A percentile compares a stretch with the other conserved stretches of the same genome.
These are phyloP conservation scores for Mamestra brassicae DNA, from an alignment of 2,888 invertebrate genomes.

Conservation along the genomic window DNA sequence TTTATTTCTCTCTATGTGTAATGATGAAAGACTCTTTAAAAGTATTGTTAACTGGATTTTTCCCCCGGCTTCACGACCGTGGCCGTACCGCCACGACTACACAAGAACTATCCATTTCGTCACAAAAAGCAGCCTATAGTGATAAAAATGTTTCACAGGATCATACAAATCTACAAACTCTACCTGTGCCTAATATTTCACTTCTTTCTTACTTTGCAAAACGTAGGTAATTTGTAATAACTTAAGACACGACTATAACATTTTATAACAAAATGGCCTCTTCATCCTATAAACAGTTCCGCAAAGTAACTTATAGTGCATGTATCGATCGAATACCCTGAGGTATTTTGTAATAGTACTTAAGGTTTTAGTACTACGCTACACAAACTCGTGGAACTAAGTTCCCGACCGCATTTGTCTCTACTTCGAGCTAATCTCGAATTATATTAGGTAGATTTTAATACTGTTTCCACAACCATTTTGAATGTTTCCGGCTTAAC, in stretches of 20 bases:
- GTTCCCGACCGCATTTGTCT: constrained; percentile 47
- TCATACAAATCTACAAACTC: background rate
- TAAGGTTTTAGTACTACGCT: constrained; percentile 42
- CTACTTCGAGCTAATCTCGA: constrained; percentile 43
- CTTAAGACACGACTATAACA: constrained; percentile 2
- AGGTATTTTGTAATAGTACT: constrained; percentile 55
- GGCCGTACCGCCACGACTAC: too few species aligned
- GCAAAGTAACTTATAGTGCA: constrained; percentile 11
- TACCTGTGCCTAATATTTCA: too few species aligned
- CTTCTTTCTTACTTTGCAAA: background rate
- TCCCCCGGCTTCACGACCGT: background rate
- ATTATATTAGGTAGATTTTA: constrained; percentile 42
- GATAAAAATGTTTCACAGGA: too few species aligned
- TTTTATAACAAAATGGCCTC: constrained; percentile 4
- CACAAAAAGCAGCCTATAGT: too few species aligned
- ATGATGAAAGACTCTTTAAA: background rate
- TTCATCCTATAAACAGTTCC: constrained; percentile 10
- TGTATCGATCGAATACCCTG: constrained; percentile 23
- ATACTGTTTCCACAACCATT: constrained; percentile 19
- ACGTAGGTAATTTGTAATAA: background rate
- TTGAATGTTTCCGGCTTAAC: constrained; percentile 15
- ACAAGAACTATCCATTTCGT: too few species aligned
- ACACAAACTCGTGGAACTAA: constrained; percentile 39
- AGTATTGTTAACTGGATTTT: background rate
- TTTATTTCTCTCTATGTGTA: background rate